These are phyloP conservation scores for Aplysia californica DNA, from an alignment of 1,140 invertebrate genomes.

Conservation along the genomic window DNA sequence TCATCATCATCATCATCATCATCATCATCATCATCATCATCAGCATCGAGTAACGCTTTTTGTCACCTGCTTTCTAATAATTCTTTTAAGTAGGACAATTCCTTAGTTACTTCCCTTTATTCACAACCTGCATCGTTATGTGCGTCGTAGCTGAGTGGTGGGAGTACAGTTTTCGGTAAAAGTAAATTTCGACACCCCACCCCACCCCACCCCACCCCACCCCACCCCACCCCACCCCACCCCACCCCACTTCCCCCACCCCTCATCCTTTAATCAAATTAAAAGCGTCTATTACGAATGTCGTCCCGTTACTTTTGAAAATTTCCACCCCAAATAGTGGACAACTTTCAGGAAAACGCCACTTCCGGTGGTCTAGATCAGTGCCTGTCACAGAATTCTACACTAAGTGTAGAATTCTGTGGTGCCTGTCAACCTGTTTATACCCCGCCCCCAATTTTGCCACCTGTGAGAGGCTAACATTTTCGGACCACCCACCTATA, in stretches of 20 bases:
- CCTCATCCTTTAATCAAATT: neutral
- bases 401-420: too few relatives aligned
- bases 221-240: neutral
- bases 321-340: too few relatives aligned
- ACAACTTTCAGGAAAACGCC: too few relatives aligned
- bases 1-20: neutral
- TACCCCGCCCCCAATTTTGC: too few relatives aligned
- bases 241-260: neutral
- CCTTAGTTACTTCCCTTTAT: neutral
- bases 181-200: too few relatives aligned
- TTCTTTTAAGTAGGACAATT: neutral
- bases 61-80: neutral
- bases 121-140: neutral
- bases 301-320: too few relatives aligned
- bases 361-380: too few relatives aligned
- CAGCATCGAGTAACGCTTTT: neutral
- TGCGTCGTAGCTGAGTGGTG: neutral
- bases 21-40: neutral
- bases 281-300: too few relatives aligned
- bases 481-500: too few relatives aligned
- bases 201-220: neutral
- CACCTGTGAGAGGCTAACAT: too few relatives aligned
- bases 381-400: too few relatives aligned
- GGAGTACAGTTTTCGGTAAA: neutral
- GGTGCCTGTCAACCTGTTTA: too few relatives aligned